Conservation (phyloP, 2,113 vertebrate species). For the Prolemur simus region DNA sequence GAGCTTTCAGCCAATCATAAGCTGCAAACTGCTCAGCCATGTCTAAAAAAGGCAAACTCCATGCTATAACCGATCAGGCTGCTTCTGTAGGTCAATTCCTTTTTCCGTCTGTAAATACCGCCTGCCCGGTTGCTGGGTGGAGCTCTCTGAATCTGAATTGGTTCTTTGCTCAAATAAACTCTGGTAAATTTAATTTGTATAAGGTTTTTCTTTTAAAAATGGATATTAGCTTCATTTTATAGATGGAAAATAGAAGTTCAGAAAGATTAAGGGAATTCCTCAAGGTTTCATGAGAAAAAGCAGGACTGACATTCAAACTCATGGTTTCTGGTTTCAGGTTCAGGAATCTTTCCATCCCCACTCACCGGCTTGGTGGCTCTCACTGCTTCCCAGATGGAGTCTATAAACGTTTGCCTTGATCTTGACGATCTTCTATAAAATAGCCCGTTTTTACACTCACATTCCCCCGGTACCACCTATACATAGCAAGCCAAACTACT, state of each 20-base stretch:
- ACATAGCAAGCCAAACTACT: background rate
- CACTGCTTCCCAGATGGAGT: background rate
- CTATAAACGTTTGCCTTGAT: background rate
- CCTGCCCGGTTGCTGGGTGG: background rate
- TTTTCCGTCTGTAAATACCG: background rate
- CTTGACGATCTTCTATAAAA: background rate
- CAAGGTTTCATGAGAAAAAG: background rate
- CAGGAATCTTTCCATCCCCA: background rate
- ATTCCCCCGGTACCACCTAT: background rate
- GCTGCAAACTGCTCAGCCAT: background rate
- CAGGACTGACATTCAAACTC: background rate
- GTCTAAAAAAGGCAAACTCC: background rate
- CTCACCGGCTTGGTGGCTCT: background rate
- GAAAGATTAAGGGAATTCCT: background rate
- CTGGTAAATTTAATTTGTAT: background rate
- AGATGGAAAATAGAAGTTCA: background rate
- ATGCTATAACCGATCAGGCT: background rate
- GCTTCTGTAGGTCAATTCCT: background rate
- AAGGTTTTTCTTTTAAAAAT: background rate
- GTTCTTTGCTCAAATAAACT: background rate
- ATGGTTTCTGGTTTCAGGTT: background rate
- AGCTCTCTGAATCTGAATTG: background rate
- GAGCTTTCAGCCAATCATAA: background rate
- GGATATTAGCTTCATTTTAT: background rate
- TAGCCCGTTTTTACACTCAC: fast-evolving